Evolutionary conservation across 2,888 invertebrate species (phyloP).

Genomic region (Gastracanthus pulcherrimus): DNA sequence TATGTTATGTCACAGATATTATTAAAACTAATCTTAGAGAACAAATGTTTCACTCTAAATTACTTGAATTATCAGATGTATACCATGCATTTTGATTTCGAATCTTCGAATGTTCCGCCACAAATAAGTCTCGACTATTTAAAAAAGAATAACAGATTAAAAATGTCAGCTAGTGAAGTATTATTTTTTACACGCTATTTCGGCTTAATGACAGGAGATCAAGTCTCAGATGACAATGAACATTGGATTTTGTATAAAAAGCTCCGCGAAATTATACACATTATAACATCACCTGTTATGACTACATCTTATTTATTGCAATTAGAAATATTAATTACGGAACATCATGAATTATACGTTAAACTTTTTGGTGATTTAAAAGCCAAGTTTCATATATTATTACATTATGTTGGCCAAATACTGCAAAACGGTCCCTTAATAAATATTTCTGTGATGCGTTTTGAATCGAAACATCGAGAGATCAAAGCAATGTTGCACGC

Average conservation of each 20-base stretch:
- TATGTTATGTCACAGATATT: background rate
- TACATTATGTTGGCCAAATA: conserved; percentile 40
- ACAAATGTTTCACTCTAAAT: background rate
- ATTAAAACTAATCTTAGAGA: background rate
- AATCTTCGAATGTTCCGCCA: background rate
- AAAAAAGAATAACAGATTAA: conserved; percentile 9
- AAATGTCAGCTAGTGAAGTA: background rate
- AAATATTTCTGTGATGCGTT: too few species aligned
- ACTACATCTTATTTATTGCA: conserved; percentile 5
- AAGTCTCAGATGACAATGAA: background rate
- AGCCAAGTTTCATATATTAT: conserved; percentile 24
- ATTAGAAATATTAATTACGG: conserved; percentile 11
- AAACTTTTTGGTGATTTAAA: conserved; percentile 36
- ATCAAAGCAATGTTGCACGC: too few species aligned
- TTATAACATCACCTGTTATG: conserved; percentile 4
- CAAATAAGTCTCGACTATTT: background rate
- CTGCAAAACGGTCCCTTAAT: too few species aligned
- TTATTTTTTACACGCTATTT: conserved; percentile 13
- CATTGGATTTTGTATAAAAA: conserved; percentile 37
- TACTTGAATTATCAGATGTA: background rate
- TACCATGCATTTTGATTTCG: background rate
- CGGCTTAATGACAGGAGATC: background rate
- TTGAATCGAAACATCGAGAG: too few species aligned
- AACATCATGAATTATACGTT: conserved; percentile 46
- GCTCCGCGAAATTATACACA: conserved; percentile 30